These are phyloP conservation scores for Atrichornis clamosus DNA, from an alignment of 2,113 vertebrate species.

Conservation along the genomic window DNA sequence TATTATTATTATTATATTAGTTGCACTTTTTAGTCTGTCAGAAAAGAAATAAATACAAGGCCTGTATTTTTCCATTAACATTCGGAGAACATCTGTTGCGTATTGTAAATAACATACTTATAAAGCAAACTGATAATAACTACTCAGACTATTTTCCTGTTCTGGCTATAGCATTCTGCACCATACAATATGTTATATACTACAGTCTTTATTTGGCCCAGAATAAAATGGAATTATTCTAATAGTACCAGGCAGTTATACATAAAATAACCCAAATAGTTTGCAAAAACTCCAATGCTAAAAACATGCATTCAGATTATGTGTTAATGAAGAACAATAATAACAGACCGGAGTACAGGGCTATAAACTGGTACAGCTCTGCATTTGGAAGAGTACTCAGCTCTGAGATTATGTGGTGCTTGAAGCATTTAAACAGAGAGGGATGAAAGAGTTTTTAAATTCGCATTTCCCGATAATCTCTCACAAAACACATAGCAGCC, in stretches of 20 bases:
- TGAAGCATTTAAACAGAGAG: neutral
- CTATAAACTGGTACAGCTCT: neutral
- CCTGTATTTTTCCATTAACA: slow-evolving; percentile 78
- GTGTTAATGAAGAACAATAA: neutral
- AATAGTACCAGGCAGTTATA: neutral
- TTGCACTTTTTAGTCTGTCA: slow-evolving; percentile 78
- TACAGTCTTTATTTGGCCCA: neutral
- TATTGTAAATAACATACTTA: slow-evolving; percentile 83
- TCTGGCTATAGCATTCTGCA: slow-evolving; percentile 41
- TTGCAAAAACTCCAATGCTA: neutral
- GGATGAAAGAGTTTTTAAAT: neutral
- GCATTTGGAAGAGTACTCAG: neutral
- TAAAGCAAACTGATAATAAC: slow-evolving; percentile 73
- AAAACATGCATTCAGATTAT: neutral
- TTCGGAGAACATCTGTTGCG: slow-evolving; percentile 79
- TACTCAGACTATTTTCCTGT: slow-evolving; percentile 67
- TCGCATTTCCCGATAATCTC: neutral
- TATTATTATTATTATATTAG: slow-evolving; percentile 71
- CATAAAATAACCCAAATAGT: neutral
- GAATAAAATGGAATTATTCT: neutral
- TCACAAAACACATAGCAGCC: neutral
- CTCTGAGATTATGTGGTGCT: neutral
- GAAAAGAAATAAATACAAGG: slow-evolving; percentile 74
- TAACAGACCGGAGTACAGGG: neutral
- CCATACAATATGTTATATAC: slow-evolving; percentile 10